phyloP scores from a whole-genome alignment of 2,888 invertebrate species.

The Tholera decimalis region DNA sequence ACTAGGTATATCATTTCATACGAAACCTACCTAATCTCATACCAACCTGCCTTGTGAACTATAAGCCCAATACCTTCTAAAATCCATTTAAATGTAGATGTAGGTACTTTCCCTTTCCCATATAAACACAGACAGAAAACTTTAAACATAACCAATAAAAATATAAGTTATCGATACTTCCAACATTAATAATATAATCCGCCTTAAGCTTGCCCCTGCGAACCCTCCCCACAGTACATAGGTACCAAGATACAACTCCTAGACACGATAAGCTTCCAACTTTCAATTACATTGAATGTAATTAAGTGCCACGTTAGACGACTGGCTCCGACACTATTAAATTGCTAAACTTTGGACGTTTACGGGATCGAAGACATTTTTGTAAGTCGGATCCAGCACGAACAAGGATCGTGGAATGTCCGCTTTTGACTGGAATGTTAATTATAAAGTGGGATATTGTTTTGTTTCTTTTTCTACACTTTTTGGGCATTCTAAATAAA shows the following conservation, averaged over 20 bases:
- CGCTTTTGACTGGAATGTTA: constrained; percentile 69
- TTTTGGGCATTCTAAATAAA: constrained; percentile 12
- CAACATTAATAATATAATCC: constrained; percentile 55
- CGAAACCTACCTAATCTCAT: no score
- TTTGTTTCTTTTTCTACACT: constrained; percentile 45
- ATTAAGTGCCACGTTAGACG: constrained; percentile 83
- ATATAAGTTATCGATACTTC: constrained; percentile 57
- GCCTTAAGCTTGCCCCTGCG: constrained; percentile 30
- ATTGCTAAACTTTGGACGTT: constrained; percentile 83
- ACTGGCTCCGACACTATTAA: constrained; percentile 83
- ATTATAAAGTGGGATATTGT: constrained; percentile 63
- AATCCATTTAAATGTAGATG: not conserved
- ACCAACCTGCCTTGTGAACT: no score
- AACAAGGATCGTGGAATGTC: constrained; percentile 62
- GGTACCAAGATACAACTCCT: constrained; percentile 63
- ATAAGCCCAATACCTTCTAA: not conserved
- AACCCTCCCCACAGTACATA: constrained; percentile 47
- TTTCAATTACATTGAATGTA: constrained; percentile 86
- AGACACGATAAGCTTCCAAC: constrained; percentile 79
- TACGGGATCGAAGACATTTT: constrained; percentile 82
- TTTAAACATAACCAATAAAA: constrained; percentile 53
- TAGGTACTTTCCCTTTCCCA: not conserved
- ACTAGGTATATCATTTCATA: no score
- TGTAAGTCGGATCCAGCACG: constrained; percentile 69
- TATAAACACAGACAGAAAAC: constrained; percentile 54